Evolutionary conservation across 2,797 vertebrate species (phyloP), one percentile per base, ranked within the genome.

Genomic region (Pempheris klunzingeri): DNA sequence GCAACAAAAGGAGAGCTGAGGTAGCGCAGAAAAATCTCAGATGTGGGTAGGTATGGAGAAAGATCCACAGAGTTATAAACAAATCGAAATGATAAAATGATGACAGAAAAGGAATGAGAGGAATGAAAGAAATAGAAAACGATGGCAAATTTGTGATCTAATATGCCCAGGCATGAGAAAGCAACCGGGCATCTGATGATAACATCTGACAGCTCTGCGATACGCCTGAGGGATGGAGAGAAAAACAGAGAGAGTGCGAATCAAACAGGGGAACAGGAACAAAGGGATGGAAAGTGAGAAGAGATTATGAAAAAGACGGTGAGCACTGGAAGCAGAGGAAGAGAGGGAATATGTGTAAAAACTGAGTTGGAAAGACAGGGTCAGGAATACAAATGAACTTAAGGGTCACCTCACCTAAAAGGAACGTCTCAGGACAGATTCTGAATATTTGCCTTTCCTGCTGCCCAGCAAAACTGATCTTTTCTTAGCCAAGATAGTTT

Each of bases 171-270:
- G 55, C 60, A 58, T 30, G 24, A 62, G 46, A 71, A 46, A n/a
- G 55, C 71, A 84, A 66, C 55, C 66, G 15, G 41, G 54, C 58
- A 7, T 68, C 71, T 7, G 47, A 47, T 58, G 73, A 83, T 80
- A 64, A 61, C n/a, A 80, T 80, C 84, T 68, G 71, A 75, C 84
- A 75, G 71, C 74, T 72, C 58, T 68, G 59, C 7, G 8, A 64
- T 49, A 26, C 0, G 61, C 80, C 74, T 2, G 18, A 68, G 70
- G 77, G 65, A 74, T 3, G 46, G 28, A 38, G 39, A 47, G 49
- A 46, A 30, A n/a, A 0, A 0, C 4, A 18, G 59, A 38, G n/a
- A 39, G 8, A 14, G 7, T 4, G 43, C 13, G 24, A 63, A 30
- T 63, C 61, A 47, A 26, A 61, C 10, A 1, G 41, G 7, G 7